Evolutionary conservation across 1,140 invertebrate species (phyloP).

Genomic region (Augochlora pura): DNA sequence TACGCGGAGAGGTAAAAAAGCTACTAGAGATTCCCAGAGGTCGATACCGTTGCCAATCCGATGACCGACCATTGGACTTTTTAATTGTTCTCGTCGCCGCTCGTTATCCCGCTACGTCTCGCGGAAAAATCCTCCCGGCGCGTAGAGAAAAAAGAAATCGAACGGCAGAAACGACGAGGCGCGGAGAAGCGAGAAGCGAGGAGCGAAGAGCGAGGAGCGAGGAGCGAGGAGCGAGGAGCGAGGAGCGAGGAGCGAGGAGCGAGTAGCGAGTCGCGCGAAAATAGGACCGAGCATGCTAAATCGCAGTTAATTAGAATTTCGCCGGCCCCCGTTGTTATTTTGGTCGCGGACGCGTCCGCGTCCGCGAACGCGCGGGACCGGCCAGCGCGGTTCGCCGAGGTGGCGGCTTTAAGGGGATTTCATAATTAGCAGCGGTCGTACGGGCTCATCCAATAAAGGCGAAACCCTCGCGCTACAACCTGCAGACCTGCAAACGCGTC

Average conservation of each 20-base stretch:
- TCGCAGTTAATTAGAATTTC: constrained; percentile 46
- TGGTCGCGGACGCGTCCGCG: constrained; percentile 10
- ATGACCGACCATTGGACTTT: not conserved
- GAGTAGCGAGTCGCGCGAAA: not conserved
- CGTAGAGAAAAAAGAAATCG: not conserved
- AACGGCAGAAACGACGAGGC: not conserved
- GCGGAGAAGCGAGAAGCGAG: no score
- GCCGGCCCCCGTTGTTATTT: constrained; percentile 35
- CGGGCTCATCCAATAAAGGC: constrained; percentile 75
- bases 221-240: no score
- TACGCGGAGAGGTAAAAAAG: no score
- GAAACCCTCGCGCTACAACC: constrained; percentile 67
- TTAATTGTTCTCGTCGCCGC: no score
- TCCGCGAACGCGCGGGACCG: not conserved
- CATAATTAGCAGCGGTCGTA: constrained; percentile 69
- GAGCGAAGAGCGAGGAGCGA: not conserved
- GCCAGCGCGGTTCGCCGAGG: constrained; percentile 28
- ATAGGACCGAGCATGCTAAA: constrained; percentile 35
- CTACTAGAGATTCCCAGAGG: no score
- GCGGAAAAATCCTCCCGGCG: not conserved
- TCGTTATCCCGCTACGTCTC: constrained; percentile 34
- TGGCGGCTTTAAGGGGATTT: constrained; percentile 66
- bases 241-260: not conserved
- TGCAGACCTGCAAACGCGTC: constrained; percentile 46
- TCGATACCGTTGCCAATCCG: no score